Base-by-base conservation (phyloP, 2,797 vertebrate genomes). In the Leuciscus waleckii region DNA sequence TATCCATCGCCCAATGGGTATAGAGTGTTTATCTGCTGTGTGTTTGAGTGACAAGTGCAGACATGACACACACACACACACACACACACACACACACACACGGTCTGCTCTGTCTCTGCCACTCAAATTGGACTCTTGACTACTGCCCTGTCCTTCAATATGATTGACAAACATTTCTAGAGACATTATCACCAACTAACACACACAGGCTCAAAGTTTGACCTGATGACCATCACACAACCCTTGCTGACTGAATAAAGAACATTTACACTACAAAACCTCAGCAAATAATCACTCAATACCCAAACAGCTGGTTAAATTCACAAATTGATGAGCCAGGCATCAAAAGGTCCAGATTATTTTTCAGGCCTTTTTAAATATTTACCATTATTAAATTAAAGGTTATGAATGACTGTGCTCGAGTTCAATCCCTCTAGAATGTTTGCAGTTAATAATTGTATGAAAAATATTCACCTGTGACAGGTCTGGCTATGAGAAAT, bases 101-200 rank as follows among this genome's bases (percentile, higher is more conserved):
- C 1, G 51, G 23, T 37, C 56, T 37, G 41, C n/a, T 35, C 23
- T 70, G 76, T 51, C 43, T 78, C 21, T 81, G 35, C 61, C 13
- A 17, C 58, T 81, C 35, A 69, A 75, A 61, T 76, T 68, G 26
- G 35, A 43, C 51, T 82, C 61, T 39, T 56, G 74, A 81, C 29
- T 54, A 39, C 65, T 82, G 13, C 32, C n/a, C 19, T 75, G 63
- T 81, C 79, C 49, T 46, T 86, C 39, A 61, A 13, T 19, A 69
- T 58, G 49, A 63, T 23, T 51, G 51, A 82, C 65, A 67, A 39
- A 78, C 83, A 84, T 63, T 77, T 68, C 19, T 35, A 26, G 49
- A 81, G 26, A 84, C 82, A 69, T 46, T 58, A 61, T 61, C 26
- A 86, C 76, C 67, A 70, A 83, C 65, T 46, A 74, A 86, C 61